Conservation (phyloP, 2,888 invertebrate species). For the Agrochola circellaris region DNA sequence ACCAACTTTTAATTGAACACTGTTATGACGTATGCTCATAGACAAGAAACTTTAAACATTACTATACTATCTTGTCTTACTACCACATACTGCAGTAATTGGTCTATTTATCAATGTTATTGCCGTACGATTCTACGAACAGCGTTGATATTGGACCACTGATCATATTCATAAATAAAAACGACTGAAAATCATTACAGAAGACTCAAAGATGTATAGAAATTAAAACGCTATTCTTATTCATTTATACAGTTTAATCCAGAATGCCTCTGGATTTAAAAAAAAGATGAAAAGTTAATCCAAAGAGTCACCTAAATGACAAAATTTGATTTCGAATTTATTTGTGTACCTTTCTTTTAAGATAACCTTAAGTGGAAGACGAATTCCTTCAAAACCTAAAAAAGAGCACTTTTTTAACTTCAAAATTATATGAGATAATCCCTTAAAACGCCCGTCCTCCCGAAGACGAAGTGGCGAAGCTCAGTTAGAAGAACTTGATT, state of each 20-base stretch:
- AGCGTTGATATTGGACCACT: neutral
- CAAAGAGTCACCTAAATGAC: neutral
- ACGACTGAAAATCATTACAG: neutral
- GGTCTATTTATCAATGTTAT: constrained; percentile 9
- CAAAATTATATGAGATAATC: too few species aligned
- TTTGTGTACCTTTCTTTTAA: neutral
- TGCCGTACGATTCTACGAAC: neutral
- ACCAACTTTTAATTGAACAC: constrained; percentile 24
- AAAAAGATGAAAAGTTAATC: too few species aligned
- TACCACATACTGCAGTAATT: constrained; percentile 22
- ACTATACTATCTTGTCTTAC: neutral
- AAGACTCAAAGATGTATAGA: neutral
- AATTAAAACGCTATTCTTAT: neutral
- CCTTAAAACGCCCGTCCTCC: too few species aligned
- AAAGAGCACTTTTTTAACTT: too few species aligned
- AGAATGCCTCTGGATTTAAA: too few species aligned
- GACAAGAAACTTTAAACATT: neutral
- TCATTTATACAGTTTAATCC: neutral
- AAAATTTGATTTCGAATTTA: neutral
- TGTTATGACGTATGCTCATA: neutral
- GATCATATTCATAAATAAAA: too few species aligned
- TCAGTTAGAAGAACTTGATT: too few species aligned
- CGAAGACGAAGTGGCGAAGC: too few species aligned
- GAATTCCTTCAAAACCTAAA: neutral
- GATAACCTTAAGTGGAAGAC: neutral